A percentile compares a stretch with the other conserved stretches of the same genome.
These are phyloP conservation scores for Malacoraja senta DNA, from an alignment of 2,797 vertebrate genomes.

Conservation along the genomic window DNA sequence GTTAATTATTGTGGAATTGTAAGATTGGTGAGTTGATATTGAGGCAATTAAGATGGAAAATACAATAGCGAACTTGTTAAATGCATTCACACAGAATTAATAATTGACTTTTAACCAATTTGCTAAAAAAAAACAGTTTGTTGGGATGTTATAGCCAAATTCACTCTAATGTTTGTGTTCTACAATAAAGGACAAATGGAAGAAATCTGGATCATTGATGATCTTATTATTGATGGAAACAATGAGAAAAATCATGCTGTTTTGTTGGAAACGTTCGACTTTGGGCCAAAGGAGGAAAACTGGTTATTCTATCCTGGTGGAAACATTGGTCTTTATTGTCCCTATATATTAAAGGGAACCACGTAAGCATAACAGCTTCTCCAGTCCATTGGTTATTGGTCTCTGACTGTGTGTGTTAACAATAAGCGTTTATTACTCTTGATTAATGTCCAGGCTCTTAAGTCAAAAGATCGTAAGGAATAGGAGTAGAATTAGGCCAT, in stretches of 20 bases:
- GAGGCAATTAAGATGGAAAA: no score
- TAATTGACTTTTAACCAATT: not conserved
- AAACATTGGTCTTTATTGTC: slow-evolving; percentile 90
- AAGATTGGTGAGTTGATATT: not conserved
- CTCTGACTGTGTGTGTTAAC: not conserved
- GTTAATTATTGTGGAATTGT: not conserved
- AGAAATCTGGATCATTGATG: slow-evolving; percentile 96
- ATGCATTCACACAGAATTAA: not conserved
- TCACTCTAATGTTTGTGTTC: not conserved
- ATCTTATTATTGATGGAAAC: slow-evolving; percentile 91
- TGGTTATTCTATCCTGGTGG: slow-evolving; percentile 97
- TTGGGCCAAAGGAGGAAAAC: slow-evolving; percentile 80
- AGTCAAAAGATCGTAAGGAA: not conserved
- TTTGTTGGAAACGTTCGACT: slow-evolving; percentile 85
- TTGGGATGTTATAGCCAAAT: not conserved
- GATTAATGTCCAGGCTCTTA: not conserved
- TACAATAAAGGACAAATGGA: slow-evolving; percentile 83
- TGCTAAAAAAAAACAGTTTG: not conserved
- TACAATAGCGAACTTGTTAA: not conserved
- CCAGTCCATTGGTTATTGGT: not conserved
- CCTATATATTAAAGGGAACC: slow-evolving; percentile 81
- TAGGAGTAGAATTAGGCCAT: no score
- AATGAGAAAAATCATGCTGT: slow-evolving; percentile 75
- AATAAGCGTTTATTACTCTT: not conserved
- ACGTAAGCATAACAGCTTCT: slow-evolving; percentile 67